Conservation (phyloP, 2,113 vertebrate species). For the Pogonocichla stellata region DNA sequence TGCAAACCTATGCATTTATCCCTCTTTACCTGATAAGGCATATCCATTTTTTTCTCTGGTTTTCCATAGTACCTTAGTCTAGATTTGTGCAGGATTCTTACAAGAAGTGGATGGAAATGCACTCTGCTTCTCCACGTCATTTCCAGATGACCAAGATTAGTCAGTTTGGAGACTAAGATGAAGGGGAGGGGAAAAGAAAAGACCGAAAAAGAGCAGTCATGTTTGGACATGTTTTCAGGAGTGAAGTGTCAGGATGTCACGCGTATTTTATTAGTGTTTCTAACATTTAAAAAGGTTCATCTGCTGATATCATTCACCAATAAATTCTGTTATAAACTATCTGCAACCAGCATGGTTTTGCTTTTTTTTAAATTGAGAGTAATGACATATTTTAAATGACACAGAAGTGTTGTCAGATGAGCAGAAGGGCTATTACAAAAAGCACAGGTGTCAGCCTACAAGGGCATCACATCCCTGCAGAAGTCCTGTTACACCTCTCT, state of each 20-base stretch:
- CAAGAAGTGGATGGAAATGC: slow-evolving; percentile 80
- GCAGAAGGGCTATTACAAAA: neutral
- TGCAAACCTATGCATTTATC: neutral
- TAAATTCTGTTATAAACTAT: neutral
- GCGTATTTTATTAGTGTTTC: neutral
- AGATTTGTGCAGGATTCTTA: slow-evolving; percentile 88
- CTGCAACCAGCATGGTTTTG: neutral
- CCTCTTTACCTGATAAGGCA: slow-evolving; percentile 86
- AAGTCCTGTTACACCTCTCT: neutral
- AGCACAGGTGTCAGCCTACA: fast-evolving
- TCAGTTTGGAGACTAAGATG: slow-evolving; percentile 78
- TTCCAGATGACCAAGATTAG: slow-evolving; percentile 79
- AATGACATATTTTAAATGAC: neutral
- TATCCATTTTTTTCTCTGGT: slow-evolving; percentile 77
- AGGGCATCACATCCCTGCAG: neutral
- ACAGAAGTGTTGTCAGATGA: neutral
- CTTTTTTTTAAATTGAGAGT: neutral
- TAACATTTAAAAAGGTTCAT: neutral
- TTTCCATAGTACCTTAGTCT: slow-evolving; percentile 89
- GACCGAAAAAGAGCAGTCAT: neutral
- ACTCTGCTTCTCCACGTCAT: slow-evolving; percentile 66
- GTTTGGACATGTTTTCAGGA: neutral
- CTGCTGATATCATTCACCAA: neutral
- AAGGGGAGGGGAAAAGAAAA: neutral
- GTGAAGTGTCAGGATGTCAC: neutral